Conservation (phyloP, 2,113 vertebrate species). For the Cynoglossus semilaevis region DNA sequence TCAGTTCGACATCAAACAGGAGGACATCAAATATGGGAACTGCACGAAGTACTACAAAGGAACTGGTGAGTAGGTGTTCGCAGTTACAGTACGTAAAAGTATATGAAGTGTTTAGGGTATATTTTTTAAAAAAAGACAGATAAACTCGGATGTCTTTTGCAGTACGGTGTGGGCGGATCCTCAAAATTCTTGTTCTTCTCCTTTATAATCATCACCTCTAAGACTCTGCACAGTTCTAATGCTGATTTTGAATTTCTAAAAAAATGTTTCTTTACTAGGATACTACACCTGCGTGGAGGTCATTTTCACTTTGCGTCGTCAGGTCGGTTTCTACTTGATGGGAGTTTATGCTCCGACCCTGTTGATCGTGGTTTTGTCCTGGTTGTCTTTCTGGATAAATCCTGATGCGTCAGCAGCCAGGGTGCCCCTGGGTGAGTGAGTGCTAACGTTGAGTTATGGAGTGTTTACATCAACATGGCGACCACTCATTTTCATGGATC, state of each 20-base stretch:
- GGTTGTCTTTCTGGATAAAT: slow-evolving; percentile 99
- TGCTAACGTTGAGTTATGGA: too few relatives aligned
- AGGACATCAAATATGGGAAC: slow-evolving; percentile 95
- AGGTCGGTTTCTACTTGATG: slow-evolving; percentile 98
- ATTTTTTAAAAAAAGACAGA: too few relatives aligned
- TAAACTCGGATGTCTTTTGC: too few relatives aligned
- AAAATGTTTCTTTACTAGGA: slow-evolving; percentile 70
- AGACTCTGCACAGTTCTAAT: neutral
- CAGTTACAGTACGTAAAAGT: neutral
- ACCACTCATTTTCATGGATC: too few relatives aligned
- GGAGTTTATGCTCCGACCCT: slow-evolving; percentile 95
- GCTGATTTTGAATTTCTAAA: neutral
- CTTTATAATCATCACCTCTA: neutral
- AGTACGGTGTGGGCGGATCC: too few relatives aligned
- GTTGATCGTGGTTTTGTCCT: slow-evolving; percentile 92
- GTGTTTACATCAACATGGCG: too few relatives aligned
- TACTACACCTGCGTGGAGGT: slow-evolving; percentile 98
- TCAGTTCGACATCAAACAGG: slow-evolving; percentile 95
- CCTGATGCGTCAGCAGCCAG: slow-evolving; percentile 95
- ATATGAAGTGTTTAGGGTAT: too few relatives aligned
- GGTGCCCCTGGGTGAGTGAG: slow-evolving; percentile 86
- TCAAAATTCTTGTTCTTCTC: too few relatives aligned
- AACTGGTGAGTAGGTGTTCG: slow-evolving; percentile 78
- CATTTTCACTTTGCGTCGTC: slow-evolving; percentile 91
- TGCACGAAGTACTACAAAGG: slow-evolving; percentile 97